These are phyloP conservation scores for Oscarella lobularis DNA, from an alignment of 37 sponge, comb jelly and placozoan species.

Conservation along the genomic window DNA sequence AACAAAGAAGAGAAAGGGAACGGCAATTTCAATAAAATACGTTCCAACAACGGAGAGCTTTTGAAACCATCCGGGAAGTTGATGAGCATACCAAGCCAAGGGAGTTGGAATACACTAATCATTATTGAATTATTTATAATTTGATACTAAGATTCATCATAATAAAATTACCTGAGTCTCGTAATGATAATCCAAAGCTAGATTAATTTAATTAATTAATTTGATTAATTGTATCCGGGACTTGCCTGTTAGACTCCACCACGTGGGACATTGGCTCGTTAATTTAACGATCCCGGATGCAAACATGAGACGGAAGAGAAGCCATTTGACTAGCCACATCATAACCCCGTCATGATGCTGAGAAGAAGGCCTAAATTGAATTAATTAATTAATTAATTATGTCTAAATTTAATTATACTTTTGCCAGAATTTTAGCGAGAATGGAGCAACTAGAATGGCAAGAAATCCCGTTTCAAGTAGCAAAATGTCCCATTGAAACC, in stretches of 20 bases:
- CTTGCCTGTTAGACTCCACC: constrained; percentile 35
- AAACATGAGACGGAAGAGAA: constrained; percentile 95
- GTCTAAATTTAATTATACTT: constrained; percentile 7
- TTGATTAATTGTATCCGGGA: constrained; percentile 1
- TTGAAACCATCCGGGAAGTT: constrained; percentile 79
- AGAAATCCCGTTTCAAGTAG: constrained; percentile 85
- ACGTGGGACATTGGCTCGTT: constrained; percentile 80
- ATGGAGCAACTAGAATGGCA: constrained; percentile 68
- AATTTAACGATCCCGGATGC: constrained; percentile 94
- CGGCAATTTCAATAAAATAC: constrained; percentile 70
- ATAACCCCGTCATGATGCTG: constrained; percentile 31
- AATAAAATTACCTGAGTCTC: not conserved
- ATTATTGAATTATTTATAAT: constrained; percentile 42
- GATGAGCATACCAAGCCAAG: constrained; percentile 84
- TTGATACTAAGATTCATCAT: not conserved
- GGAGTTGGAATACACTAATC: constrained; percentile 94
- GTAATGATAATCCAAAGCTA: not conserved
- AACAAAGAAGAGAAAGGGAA: constrained; percentile 75
- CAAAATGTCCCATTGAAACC: constrained; percentile 96
- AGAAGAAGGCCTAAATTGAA: constrained; percentile 9
- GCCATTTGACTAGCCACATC: constrained; percentile 83
- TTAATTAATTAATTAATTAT: constrained; percentile 5
- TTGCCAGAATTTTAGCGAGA: constrained; percentile 25
- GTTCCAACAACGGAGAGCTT: constrained; percentile 54
- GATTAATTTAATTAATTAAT: too few relatives aligned